Percentiles rank a stretch among this genome's conserved stretches.
These are phyloP conservation scores for Apamea crenata DNA, from an alignment of 2,888 invertebrate species.

Conservation along the genomic window DNA sequence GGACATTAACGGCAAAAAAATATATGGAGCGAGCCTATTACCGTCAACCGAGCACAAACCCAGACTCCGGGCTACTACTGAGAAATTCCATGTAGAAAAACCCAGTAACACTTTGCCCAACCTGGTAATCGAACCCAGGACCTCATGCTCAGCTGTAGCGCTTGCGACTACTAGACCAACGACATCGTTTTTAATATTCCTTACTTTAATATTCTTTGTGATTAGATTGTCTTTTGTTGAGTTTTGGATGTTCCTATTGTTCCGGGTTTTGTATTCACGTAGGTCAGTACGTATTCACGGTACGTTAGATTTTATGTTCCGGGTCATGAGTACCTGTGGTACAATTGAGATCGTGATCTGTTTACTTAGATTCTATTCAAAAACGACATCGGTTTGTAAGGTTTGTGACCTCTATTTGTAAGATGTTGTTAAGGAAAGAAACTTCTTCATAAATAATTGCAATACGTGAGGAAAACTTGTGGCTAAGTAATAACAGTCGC, in stretches of 20 bases:
- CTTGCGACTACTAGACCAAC: no score
- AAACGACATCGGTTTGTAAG: not conserved
- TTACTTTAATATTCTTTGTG: constrained; percentile 29
- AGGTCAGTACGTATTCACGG: constrained; percentile 51
- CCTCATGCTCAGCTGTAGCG: no score
- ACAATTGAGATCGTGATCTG: constrained; percentile 48
- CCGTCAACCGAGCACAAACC: no score
- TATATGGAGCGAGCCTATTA: no score
- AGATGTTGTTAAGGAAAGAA: not conserved
- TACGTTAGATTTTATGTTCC: constrained; percentile 44
- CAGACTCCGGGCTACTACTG: no score
- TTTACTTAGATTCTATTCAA: constrained; percentile 29
- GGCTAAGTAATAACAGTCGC: no score
- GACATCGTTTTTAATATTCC: not conserved
- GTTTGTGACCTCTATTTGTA: not conserved
- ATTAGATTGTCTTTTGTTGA: constrained; percentile 47
- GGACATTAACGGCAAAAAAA: no score
- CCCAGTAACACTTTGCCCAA: no score
- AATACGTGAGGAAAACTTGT: not conserved
- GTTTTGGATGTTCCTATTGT: not conserved
- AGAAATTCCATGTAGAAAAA: no score
- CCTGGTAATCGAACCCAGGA: no score
- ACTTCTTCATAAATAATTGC: not conserved
- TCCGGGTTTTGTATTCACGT: constrained; percentile 25
- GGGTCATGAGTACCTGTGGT: constrained; percentile 29